Conservation (phyloP, 2,113 vertebrate species). For the Caranx melampygus region DNA sequence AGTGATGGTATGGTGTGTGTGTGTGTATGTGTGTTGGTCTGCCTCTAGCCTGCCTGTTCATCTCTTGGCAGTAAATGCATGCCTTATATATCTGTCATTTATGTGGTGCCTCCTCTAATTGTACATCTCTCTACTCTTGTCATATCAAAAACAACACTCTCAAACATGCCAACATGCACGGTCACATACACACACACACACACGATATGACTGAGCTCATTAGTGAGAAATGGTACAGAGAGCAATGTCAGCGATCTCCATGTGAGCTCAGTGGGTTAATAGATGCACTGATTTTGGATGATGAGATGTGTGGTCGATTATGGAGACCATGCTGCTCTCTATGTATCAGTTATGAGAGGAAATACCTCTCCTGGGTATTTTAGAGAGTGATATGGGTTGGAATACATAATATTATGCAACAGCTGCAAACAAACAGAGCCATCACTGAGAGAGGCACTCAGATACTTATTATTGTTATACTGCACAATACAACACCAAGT, state of each 20-base stretch:
- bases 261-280: conserved; percentile 28
- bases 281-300: conserved; percentile 38
- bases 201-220: conserved; percentile 54
- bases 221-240: conserved; percentile 37
- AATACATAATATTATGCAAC: background rate
- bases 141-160: conserved; percentile 49
- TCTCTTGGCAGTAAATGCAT: conserved; percentile 36
- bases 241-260: conserved; percentile 27
- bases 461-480: too few relatives aligned
- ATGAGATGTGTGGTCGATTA: conserved; percentile 49
- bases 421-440: background rate
- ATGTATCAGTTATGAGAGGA: conserved; percentile 10
- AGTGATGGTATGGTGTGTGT: conserved; percentile 33
- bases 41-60: conserved; percentile 13
- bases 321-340: conserved; percentile 12
- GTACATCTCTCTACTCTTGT: conserved; percentile 25
- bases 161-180: conserved; percentile 29
- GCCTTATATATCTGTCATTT: conserved; percentile 30
- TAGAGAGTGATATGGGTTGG: background rate
- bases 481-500: background rate
- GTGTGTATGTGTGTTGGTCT: background rate
- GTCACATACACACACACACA: background rate
- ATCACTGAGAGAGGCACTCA: background rate
- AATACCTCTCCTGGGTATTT: conserved; percentile 9
- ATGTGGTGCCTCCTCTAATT: conserved; percentile 43